Conservation (phyloP, 2,888 invertebrate genomes). For the Pseudolycoriella hygida region DNA sequence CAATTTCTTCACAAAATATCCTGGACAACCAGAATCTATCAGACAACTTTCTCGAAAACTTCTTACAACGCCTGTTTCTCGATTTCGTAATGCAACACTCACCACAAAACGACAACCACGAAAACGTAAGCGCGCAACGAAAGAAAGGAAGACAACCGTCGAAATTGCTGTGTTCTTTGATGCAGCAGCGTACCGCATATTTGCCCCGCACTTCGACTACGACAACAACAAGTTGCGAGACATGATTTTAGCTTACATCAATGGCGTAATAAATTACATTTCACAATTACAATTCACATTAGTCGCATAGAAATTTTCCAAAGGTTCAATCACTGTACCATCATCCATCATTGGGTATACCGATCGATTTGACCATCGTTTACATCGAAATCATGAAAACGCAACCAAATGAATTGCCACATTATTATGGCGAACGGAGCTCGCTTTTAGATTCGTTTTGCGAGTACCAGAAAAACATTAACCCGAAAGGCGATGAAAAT, state of each 20-base stretch:
- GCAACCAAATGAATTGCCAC: constrained; percentile 43
- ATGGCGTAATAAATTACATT: constrained; percentile 37
- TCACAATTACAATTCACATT: no score
- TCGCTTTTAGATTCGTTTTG: constrained; percentile 57
- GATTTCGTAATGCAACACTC: constrained; percentile 15
- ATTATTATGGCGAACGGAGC: constrained; percentile 47
- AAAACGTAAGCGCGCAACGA: not conserved
- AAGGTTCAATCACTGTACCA: constrained; percentile 55
- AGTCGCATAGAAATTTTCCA: constrained; percentile 25
- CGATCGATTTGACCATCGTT: constrained; percentile 48
- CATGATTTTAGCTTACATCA: constrained; percentile 62
- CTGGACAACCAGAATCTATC: not conserved
- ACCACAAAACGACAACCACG: no score
- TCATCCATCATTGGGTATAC: constrained; percentile 48
- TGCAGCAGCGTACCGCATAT: constrained; percentile 51
- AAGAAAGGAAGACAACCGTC: constrained; percentile 35
- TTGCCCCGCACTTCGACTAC: constrained; percentile 45
- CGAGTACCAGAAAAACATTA: constrained; percentile 44
- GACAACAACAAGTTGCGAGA: constrained; percentile 48
- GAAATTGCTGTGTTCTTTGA: constrained; percentile 62
- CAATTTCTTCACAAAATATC: no score
- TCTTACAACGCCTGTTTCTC: constrained; percentile 8
- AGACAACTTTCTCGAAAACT: constrained; percentile 7
- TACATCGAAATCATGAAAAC: constrained; percentile 48
- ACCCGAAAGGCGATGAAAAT: constrained; percentile 45